Conservation (phyloP, 1,140 invertebrate species). For the Acromyrmex echinatior region DNA sequence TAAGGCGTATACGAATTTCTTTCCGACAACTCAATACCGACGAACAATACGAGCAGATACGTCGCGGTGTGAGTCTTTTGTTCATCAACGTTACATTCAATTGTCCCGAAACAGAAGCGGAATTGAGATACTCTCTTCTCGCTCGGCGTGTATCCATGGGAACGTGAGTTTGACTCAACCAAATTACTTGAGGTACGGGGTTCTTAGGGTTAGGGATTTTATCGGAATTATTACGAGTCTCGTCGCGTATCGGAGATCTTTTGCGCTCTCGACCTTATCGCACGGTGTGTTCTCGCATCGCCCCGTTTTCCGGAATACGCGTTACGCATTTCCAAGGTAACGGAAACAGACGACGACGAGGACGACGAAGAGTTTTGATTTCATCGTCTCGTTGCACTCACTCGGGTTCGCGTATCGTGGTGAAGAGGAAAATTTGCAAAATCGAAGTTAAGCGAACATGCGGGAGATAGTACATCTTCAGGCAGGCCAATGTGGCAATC, state of each 20-base stretch:
- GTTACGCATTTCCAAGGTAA: constrained; percentile 50
- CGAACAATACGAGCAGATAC: constrained; percentile 20
- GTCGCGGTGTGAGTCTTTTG: constrained; percentile 43
- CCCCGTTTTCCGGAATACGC: neutral
- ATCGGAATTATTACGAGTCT: constrained; percentile 45
- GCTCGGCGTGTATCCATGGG: constrained; percentile 29
- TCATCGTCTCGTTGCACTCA: neutral
- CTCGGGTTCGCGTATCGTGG: too few relatives aligned
- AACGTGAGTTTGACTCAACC: constrained; percentile 46
- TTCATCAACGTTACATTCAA: constrained; percentile 54
- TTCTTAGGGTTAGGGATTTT: constrained; percentile 61
- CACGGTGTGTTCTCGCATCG: neutral
- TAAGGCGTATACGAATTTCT: neutral
- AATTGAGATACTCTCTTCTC: constrained; percentile 32
- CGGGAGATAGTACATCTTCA: constrained; percentile 97
- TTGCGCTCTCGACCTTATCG: neutral
- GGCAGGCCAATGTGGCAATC: constrained; percentile 97
- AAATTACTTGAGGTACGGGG: constrained; percentile 55
- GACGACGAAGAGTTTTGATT: constrained; percentile 48
- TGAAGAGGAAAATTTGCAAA: neutral
- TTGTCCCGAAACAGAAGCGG: constrained; percentile 55
- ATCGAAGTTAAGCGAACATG: constrained; percentile 88
- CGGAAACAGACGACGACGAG: constrained; percentile 69
- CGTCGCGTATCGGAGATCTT: constrained; percentile 32
- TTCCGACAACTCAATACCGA: neutral